These are phyloP conservation scores for Marasmarcha lunaedactyla DNA, from an alignment of 2,888 invertebrate genomes.

Conservation along the genomic window DNA sequence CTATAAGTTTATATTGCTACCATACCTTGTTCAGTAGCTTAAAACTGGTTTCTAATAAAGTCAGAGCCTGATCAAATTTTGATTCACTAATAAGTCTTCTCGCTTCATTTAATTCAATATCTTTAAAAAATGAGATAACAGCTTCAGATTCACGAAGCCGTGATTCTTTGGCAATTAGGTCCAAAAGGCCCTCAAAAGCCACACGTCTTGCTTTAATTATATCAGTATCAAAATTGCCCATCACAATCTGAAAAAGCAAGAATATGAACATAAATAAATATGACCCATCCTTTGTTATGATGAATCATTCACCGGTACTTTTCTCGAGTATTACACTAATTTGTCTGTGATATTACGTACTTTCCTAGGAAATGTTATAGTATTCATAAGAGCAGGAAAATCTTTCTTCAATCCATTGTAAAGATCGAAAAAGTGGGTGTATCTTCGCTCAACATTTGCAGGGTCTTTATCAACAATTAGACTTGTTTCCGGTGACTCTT, in stretches of 20 bases:
- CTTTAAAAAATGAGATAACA: conserved; percentile 74
- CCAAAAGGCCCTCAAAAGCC: conserved; percentile 74
- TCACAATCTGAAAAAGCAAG: conserved; percentile 58
- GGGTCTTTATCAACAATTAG: conserved; percentile 68
- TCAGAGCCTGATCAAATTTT: conserved; percentile 73
- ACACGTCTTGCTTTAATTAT: conserved; percentile 74
- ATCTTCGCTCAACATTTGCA: conserved; percentile 76
- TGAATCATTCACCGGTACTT: too few species aligned
- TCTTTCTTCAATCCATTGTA: conserved; percentile 73
- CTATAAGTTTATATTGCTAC: too few species aligned
- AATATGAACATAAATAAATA: not conserved
- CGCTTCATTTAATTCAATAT: conserved; percentile 72
- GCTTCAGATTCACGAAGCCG: conserved; percentile 68
- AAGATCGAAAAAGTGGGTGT: conserved; percentile 78
- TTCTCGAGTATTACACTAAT: too few species aligned
- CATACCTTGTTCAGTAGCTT: conserved; percentile 68
- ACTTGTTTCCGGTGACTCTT: conserved; percentile 53
- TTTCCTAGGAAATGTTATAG: conserved; percentile 76
- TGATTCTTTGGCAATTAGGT: conserved; percentile 65
- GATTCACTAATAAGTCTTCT: conserved; percentile 69
- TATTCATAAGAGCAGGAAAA: conserved; percentile 61
- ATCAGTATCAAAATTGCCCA: conserved; percentile 78
- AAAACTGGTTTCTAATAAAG: conserved; percentile 76
- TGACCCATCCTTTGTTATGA: not conserved
- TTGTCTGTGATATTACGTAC: conserved; percentile 31